Conservation (phyloP, 2,888 invertebrate genomes). For the Tinea trinotella region DNA sequence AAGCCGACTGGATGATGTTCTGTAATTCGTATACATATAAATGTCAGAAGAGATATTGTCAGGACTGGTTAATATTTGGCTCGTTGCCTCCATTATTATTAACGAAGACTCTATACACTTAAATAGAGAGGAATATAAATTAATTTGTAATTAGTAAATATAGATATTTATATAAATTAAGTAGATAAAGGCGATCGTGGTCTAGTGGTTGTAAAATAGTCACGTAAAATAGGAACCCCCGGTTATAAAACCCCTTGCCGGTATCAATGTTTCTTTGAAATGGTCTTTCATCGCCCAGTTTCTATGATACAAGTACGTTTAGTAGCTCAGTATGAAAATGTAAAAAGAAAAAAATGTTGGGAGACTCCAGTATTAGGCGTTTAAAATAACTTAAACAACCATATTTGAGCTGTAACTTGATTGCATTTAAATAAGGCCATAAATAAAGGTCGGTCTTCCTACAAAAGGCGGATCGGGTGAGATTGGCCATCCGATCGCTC, state of each 20-base stretch:
- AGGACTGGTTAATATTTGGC: constrained; percentile 54
- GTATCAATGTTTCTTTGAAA: no score
- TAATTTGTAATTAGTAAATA: background rate
- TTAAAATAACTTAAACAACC: no score
- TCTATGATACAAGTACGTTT: no score
- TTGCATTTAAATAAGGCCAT: constrained; percentile 1
- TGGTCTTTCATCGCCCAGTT: no score
- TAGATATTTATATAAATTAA: background rate
- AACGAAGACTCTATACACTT: constrained; percentile 25
- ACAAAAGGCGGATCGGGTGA: constrained; percentile 14
- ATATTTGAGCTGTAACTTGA: background rate
- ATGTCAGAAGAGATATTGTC: constrained; percentile 45
- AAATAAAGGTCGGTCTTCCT: constrained; percentile 15
- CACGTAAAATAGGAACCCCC: no score
- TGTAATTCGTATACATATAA: constrained; percentile 28
- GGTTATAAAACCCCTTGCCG: no score
- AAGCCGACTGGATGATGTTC: constrained; percentile 41
- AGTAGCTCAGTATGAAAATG: no score
- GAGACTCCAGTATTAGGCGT: no score
- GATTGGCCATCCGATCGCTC: constrained; percentile 9
- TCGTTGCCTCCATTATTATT: constrained; percentile 50
- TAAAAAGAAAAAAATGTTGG: no score
- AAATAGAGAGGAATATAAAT: background rate
- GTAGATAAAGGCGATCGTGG: no score
- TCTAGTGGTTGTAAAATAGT: no score